A percentile compares a stretch with the other conserved stretches of the same genome.
phyloP scores from a whole-genome alignment of 2,113 vertebrate genomes.

The Sander vitreus region DNA sequence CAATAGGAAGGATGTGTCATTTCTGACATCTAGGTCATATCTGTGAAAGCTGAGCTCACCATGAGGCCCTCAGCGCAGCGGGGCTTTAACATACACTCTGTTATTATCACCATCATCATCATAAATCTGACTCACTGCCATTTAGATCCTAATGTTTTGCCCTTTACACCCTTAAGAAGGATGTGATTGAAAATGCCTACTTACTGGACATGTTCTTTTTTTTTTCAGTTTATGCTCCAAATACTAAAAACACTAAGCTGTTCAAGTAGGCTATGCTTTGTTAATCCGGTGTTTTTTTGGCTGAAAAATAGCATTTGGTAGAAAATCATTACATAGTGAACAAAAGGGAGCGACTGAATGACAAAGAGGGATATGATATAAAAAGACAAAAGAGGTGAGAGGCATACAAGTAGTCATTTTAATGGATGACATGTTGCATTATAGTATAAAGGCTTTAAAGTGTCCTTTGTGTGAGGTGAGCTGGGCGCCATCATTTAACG shows the following conservation, averaged over 20 bases:
- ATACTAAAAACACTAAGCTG: constrained; percentile 20
- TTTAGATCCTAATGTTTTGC: not conserved
- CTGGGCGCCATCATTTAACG: constrained; percentile 69
- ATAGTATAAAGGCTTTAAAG: not conserved
- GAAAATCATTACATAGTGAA: not conserved
- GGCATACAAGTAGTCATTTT: not conserved
- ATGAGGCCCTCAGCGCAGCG: constrained; percentile 38
- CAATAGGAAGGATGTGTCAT: constrained; percentile 48
- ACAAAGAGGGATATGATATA: not conserved
- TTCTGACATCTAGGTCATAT: constrained; percentile 64
- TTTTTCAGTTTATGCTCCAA: not conserved
- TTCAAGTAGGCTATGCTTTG: constrained; percentile 15
- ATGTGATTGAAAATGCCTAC: not conserved
- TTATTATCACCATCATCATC: constrained; percentile 10
- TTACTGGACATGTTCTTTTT: constrained; percentile 1
- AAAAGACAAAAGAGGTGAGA: not conserved
- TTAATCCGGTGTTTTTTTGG: constrained; percentile 44
- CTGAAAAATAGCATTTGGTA: constrained; percentile 15
- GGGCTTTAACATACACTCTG: constrained; percentile 11
- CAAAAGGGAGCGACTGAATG: not conserved
- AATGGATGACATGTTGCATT: not conserved
- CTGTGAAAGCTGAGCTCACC: constrained; percentile 38
- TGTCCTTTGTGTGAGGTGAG: constrained; percentile 67
- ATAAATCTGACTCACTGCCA: constrained; percentile 12
- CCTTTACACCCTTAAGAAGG: not conserved